Evolutionary conservation across 2,113 vertebrate species (phyloP), one percentile per base, ranked within the genome.

Genomic region (Galeopterus variegatus): DNA sequence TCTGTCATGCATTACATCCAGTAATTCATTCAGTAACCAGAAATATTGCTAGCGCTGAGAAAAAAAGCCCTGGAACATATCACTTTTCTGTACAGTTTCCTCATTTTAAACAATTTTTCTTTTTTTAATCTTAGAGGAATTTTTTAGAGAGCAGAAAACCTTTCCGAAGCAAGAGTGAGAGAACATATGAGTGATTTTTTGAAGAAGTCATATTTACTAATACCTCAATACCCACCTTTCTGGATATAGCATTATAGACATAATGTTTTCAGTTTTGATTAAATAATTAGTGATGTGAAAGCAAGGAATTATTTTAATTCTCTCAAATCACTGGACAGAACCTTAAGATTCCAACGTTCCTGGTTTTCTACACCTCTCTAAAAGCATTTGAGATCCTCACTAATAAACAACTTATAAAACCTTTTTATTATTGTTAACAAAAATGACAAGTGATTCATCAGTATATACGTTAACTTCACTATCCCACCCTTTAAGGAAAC

Each of bases 131-230:
- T 9, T 5, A 76, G 28, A 73, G 31, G 11, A 81, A 81, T 19
- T 26, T 70, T 89, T 45, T 36, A 54, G 80, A 67, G 9, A 89
- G 60, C 54, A n/a, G 10, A 31, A 67, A 89, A 9, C 67, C 41
- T 72, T 95, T 28, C 45, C 26, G 10, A 60, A 83, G 75, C n/a
- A 73, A 76, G 28, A 77, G 0, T 0, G 4, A 52, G 3, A 28
- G 45, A 70, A 41, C 5, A 0, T 1, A 4, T 18, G 3, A 60
- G 9, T 6, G 4, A 50, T 36, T 4, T 48, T 36, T 21, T 5
- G 15, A 2, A 60, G 23, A 69, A 50, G 3, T 26, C 54, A 9
- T 0, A 26, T 5, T 13, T 8, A 56, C 28, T 33, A 70, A 3
- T 31, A 14, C 60, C 76, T 56, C 48, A 31, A 21, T 1, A 13